Evolutionary conservation across 2,888 invertebrate genomes (phyloP).

Genomic region (Petrophora chlorosata): DNA sequence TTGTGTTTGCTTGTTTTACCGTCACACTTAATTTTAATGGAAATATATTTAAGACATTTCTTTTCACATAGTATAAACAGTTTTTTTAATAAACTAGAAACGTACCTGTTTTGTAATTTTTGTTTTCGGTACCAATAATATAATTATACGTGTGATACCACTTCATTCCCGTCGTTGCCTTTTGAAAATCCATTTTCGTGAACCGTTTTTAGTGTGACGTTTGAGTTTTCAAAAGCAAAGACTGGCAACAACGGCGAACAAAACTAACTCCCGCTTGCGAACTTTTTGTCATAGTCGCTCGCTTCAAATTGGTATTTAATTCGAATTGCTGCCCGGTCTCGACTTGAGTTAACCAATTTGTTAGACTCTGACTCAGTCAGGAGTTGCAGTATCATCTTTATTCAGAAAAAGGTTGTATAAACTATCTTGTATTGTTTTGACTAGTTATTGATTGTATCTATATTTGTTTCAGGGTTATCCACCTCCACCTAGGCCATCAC

Average conservation of each 20-base stretch:
- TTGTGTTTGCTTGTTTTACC: too few species aligned
- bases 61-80: too few species aligned
- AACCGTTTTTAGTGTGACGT: slow-evolving; percentile 21
- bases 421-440: slow-evolving; percentile 14
- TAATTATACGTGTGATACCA: too few species aligned
- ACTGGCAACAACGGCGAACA: slow-evolving; percentile 46
- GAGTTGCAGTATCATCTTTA: neutral
- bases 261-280: slow-evolving; percentile 58
- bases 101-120: too few species aligned
- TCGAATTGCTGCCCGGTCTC: slow-evolving; percentile 37
- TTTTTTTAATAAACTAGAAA: too few species aligned
- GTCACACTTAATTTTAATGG: too few species aligned
- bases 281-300: slow-evolving; percentile 58
- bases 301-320: slow-evolving; percentile 57
- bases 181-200: slow-evolving; percentile 12
- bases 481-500: slow-evolving; percentile 88
- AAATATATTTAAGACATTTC: too few species aligned
- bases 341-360: slow-evolving; percentile 40
- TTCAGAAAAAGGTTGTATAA: neutral
- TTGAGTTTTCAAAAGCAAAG: slow-evolving; percentile 39
- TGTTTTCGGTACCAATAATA: too few species aligned
- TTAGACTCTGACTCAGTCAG: slow-evolving; percentile 19
- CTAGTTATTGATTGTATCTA: neutral
- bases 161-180: neutral
- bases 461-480: slow-evolving; percentile 85